A percentile compares a stretch with the other conserved stretches of the same genome.
These are phyloP conservation scores for Notechis scutatus DNA, from an alignment of 2,113 vertebrate genomes.

Conservation along the genomic window DNA sequence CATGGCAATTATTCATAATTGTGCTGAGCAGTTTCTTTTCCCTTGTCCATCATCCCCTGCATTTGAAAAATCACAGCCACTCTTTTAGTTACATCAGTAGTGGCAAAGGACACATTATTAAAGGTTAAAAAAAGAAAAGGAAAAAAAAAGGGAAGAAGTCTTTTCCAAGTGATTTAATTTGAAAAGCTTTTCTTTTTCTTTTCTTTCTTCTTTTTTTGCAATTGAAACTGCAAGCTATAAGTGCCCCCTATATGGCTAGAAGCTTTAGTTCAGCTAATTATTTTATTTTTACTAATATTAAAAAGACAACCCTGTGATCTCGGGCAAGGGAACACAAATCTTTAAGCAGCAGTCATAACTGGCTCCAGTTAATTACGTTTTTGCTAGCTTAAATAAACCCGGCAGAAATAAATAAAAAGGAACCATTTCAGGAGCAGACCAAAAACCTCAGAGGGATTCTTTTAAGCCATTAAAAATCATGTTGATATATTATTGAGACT, in stretches of 20 bases:
- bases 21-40: conserved; percentile 46
- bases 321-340: conserved; percentile 20
- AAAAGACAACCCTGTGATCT: conserved; percentile 20
- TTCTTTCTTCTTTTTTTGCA: neutral
- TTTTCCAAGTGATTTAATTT: conserved; percentile 40
- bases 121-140: neutral
- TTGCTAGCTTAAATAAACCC: conserved; percentile 34
- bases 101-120: conserved; percentile 48
- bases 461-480: conserved; percentile 23
- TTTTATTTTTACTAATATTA: conserved; percentile 26
- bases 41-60: conserved; percentile 43
- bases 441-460: conserved; percentile 6
- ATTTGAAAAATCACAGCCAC: conserved; percentile 48
- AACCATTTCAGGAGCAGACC: neutral
- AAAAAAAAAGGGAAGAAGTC: conserved; percentile 3
- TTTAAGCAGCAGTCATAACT: conserved; percentile 21
- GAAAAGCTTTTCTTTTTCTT: conserved; percentile 4
- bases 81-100: conserved; percentile 58
- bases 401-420: conserved; percentile 37
- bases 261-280: conserved; percentile 18
- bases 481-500: conserved; percentile 29
- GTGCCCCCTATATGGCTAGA: conserved; percentile 11
- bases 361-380: neutral
- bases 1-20: conserved; percentile 58
- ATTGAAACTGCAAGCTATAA: conserved; percentile 30